phyloP scores from a whole-genome alignment of 2,797 vertebrate genomes.

The Arnoldichthys spilopterus region DNA sequence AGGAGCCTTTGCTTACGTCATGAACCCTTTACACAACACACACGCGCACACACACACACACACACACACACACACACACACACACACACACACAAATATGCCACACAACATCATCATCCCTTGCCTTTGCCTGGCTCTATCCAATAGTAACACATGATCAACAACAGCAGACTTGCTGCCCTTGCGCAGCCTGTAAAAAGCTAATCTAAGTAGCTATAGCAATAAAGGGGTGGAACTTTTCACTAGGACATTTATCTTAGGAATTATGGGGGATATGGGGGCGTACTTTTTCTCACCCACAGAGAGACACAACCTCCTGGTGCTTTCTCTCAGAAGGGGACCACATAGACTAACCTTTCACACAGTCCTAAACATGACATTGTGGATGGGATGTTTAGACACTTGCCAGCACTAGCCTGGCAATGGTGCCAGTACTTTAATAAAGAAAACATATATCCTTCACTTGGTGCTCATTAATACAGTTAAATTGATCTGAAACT shows the following conservation, averaged over 20 bases:
- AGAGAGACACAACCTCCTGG: conserved; percentile 47
- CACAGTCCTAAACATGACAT: conserved; percentile 59
- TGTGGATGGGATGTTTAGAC: conserved; percentile 48
- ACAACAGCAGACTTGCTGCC: conserved; percentile 10
- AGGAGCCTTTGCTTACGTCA: conserved; percentile 46
- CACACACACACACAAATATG: conserved; percentile 8
- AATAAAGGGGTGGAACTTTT: conserved; percentile 1
- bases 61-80: conserved; percentile 43
- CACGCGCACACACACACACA: background rate
- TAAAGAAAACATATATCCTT: background rate
- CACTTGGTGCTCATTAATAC: too few species aligned
- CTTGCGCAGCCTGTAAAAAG: background rate
- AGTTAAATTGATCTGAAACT: too few species aligned
- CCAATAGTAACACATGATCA: conserved; percentile 1
- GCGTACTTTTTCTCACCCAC: background rate
- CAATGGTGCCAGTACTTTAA: background rate
- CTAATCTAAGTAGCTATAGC: conserved; percentile 2
- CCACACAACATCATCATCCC: conserved; percentile 22
- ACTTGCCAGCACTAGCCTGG: conserved; percentile 44
- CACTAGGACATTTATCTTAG: background rate
- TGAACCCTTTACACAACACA: conserved; percentile 59
- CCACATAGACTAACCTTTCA: conserved; percentile 50
- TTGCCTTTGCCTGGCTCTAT: background rate
- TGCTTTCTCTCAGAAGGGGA: conserved; percentile 38
- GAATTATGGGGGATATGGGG: too few species aligned